Percentiles rank a stretch among this genome's conserved stretches.
phyloP scores from a whole-genome alignment of 2,113 vertebrate species.

The Chrysochloris asiatica region DNA sequence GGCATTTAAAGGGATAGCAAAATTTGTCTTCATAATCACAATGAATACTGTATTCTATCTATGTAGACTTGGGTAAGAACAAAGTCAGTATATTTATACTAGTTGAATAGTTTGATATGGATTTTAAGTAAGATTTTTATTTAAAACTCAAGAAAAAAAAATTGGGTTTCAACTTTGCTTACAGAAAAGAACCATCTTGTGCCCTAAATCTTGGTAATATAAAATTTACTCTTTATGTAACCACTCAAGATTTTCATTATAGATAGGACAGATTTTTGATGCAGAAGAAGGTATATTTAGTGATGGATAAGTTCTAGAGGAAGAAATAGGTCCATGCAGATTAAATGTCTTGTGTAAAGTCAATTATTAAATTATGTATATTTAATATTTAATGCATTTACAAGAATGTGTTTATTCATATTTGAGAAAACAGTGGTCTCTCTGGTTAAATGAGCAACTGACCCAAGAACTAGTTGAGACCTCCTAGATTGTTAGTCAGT shows the following conservation, averaged over 20 bases:
- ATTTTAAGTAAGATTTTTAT: neutral
- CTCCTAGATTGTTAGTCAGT: neutral
- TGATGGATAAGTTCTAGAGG: neutral
- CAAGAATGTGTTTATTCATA: neutral
- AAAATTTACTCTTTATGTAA: neutral
- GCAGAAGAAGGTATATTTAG: neutral
- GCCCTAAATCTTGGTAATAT: neutral
- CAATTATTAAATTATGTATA: neutral
- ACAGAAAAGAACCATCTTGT: neutral
- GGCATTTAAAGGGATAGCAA: constrained; percentile 39
- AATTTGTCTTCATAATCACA: constrained; percentile 38
- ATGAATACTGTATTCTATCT: neutral
- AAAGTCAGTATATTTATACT: constrained; percentile 18
- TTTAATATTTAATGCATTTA: constrained; percentile 1
- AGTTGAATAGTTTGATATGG: neutral
- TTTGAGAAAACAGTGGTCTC: neutral
- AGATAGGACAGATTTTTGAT: neutral
- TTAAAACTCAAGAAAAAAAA: constrained; percentile 3
- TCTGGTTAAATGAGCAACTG: neutral
- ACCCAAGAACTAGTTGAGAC: neutral
- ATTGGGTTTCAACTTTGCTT: neutral
- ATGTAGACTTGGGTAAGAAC: constrained; percentile 34
- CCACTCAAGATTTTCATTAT: constrained; percentile 6
- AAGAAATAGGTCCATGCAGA: neutral
- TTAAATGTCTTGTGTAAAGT: neutral